These are phyloP conservation scores for Bolinopsis microptera DNA, from an alignment of 37 sponge, comb jelly and placozoan species.

Conservation along the genomic window DNA sequence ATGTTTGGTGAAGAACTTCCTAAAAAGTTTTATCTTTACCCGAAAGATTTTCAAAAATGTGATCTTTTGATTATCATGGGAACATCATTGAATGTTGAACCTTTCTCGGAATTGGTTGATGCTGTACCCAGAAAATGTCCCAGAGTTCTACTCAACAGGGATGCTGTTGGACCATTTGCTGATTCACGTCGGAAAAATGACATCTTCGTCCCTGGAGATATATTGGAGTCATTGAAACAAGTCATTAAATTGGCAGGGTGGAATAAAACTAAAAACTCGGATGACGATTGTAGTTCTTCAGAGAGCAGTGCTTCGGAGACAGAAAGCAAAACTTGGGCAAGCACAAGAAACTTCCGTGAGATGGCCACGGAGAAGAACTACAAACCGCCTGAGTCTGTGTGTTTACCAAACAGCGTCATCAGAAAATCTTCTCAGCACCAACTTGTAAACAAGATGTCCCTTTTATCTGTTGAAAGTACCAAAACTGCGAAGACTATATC, in stretches of 20 bases:
- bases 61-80: slow-evolving; percentile 94
- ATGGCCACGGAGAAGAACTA: neutral
- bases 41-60: slow-evolving; percentile 77
- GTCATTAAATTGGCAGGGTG: slow-evolving; percentile 73
- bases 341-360: neutral
- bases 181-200: slow-evolving; percentile 70
- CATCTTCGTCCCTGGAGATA: slow-evolving; percentile 74
- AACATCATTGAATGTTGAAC: slow-evolving; percentile 91
- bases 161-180: slow-evolving; percentile 83
- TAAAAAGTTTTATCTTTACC: slow-evolving; percentile 78
- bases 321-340: neutral
- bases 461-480: neutral
- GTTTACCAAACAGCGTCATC: slow-evolving; percentile 31
- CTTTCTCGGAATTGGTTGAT: slow-evolving; percentile 85
- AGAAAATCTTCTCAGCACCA: slow-evolving; percentile 49
- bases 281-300: neutral
- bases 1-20: slow-evolving; percentile 96
- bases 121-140: slow-evolving; percentile 69
- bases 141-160: slow-evolving; percentile 84
- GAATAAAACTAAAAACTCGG: slow-evolving; percentile 68
- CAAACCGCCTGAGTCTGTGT: neutral
- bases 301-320: neutral
- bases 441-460: neutral
- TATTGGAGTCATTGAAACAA: slow-evolving; percentile 69
- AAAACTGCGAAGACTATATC: neutral